phyloP scores from a whole-genome alignment of 2,113 vertebrate genomes.

The Hypomesus transpacificus region DNA sequence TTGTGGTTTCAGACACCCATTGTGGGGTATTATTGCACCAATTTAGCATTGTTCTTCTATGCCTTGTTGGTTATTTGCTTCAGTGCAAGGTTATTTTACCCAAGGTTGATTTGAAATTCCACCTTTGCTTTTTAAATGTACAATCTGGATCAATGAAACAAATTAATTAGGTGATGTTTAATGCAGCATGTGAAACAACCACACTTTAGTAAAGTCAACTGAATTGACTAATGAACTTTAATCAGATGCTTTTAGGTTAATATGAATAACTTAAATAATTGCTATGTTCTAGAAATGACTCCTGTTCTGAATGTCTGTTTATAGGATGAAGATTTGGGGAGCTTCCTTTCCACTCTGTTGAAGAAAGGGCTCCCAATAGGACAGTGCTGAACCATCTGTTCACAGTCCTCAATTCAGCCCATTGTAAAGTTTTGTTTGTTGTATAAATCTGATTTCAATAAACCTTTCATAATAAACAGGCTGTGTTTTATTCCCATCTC shows the following conservation, averaged over 20 bases:
- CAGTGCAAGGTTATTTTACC: no score
- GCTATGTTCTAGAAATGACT: neutral
- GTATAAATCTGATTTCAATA: conserved; percentile 34
- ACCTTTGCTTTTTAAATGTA: no score
- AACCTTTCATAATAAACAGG: conserved; percentile 39
- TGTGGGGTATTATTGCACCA: neutral
- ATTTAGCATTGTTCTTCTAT: neutral
- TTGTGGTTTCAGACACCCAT: neutral
- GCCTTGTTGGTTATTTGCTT: neutral
- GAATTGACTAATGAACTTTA: neutral
- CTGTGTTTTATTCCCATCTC: no score
- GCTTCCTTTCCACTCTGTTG: conserved; percentile 86
- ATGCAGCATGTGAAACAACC: no score
- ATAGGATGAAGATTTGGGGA: conserved; percentile 94
- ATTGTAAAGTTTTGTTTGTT: conserved; percentile 22
- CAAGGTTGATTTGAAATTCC: no score
- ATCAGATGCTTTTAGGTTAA: neutral
- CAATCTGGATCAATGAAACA: no score
- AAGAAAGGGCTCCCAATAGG: conserved; percentile 88
- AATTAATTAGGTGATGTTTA: no score
- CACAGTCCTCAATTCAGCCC: neutral
- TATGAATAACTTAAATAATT: neutral
- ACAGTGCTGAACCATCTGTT: conserved; percentile 56
- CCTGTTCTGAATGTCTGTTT: conserved; percentile 14
- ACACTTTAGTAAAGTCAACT: neutral